Evolutionary conservation across 2,113 vertebrate species (phyloP), one percentile per base, ranked within the genome.

Genomic region (Gulo gulo): DNA sequence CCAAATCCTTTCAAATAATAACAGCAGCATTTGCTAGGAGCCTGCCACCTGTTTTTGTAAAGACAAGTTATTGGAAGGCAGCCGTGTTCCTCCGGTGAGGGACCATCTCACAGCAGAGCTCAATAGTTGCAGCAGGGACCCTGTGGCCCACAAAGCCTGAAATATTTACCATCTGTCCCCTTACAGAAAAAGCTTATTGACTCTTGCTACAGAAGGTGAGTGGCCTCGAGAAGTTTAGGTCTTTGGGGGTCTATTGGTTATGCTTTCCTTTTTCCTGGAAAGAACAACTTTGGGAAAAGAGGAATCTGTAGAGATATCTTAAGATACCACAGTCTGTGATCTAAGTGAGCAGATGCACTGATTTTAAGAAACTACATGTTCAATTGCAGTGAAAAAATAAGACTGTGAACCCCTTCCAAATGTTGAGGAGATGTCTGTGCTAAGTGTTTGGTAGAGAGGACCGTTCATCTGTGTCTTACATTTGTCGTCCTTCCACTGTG

Each of bases 11-110:
- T 95, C 29, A 34, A 76, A 21, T 65, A n/a, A 65, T 12, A 34
- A 26, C 24, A 20, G 79, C 78, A n/a, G 78, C 31, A 42, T 78
- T 21, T 36, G 34, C 23, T 12, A 69, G 45, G 50, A 14, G 5
- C 15, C 59, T 1, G 16, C 42, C 18, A 26, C 24, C 36, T 52
- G 45, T 23, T 79, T 89, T 34, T 74, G 14, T 93, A 50, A 93
- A 74, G 86, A 50, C 21, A 65, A 65, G 55, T 91, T 74, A 59
- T 47, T 14, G 23, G 55, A 50, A 67, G 23, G 21, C 31, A 47
- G 29, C 15, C 13, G 4, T 23, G 24, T 6, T 3, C 65, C 4
- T 59, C 11, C 20, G 2, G 5, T 18, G 12, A 26, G 12, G 4
- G 31, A 12, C 24, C 80, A 29, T 23, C 14, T 42, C 6, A 20